A percentile compares a stretch with the other conserved stretches of the same genome.
These are phyloP conservation scores for Dendrophyllia cribrosa DNA, from an alignment of 64 coral and sea anemone species.

Conservation along the genomic window DNA sequence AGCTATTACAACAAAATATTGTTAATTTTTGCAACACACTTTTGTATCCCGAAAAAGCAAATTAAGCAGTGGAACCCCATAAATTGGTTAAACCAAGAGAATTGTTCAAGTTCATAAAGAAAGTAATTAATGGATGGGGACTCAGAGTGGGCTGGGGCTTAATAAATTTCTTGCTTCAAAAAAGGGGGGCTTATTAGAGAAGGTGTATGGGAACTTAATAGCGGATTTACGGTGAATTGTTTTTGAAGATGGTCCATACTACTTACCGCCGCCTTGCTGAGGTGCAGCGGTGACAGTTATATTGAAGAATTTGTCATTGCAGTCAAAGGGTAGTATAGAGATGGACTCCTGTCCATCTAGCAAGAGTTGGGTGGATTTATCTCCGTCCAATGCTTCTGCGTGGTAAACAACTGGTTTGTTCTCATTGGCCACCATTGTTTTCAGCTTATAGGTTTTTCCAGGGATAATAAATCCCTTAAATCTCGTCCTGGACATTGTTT, in stretches of 20 bases:
- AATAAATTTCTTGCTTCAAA: too few species aligned
- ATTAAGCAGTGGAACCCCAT: too few species aligned
- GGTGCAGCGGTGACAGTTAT: conserved; percentile 28
- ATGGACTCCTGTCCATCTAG: conserved; percentile 64
- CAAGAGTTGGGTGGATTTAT: conserved; percentile 35
- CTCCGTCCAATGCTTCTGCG: conserved; percentile 52
- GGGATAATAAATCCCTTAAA: conserved; percentile 71
- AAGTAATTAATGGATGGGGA: too few species aligned
- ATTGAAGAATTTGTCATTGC: conserved; percentile 68
- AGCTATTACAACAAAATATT: too few species aligned
- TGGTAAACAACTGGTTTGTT: conserved; percentile 68
- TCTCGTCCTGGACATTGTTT: conserved; percentile 66
- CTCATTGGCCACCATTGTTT: conserved; percentile 57
- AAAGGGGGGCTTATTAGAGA: too few species aligned
- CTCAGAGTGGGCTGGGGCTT: too few species aligned
- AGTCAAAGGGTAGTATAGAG: conserved; percentile 73
- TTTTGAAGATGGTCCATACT: neutral
- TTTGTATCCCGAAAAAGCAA: too few species aligned
- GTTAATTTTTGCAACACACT: too few species aligned
- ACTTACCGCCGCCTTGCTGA: neutral
- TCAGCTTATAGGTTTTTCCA: conserved; percentile 67
- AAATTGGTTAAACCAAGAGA: too few species aligned
- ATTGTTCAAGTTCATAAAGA: too few species aligned
- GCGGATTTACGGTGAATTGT: too few species aligned
- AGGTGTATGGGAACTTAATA: too few species aligned